These are phyloP conservation scores for Champsocephalus gunnari DNA, from an alignment of 2,797 vertebrate species.

Conservation along the genomic window DNA sequence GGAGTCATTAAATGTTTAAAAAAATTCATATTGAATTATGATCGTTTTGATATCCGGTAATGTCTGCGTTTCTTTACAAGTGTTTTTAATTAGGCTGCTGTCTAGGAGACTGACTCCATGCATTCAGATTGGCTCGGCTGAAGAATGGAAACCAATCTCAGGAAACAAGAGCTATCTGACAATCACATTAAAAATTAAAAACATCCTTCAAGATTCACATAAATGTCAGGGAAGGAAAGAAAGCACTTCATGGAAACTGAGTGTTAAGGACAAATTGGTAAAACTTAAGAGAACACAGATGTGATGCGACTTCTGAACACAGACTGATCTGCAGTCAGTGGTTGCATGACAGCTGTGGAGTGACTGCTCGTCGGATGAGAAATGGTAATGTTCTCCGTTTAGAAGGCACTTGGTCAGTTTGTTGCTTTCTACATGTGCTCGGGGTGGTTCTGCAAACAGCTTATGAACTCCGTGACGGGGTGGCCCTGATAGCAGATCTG, in stretches of 20 bases:
- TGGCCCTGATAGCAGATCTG: slow-evolving; percentile 91
- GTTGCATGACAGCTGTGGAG: slow-evolving; percentile 46
- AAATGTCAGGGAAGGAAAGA: slow-evolving; percentile 10
- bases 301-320: slow-evolving; percentile 16
- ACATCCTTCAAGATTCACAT: slow-evolving; percentile 42
- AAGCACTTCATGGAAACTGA: slow-evolving; percentile 32
- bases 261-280: slow-evolving; percentile 40
- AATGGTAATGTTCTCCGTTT: slow-evolving; percentile 42
- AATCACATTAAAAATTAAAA: neutral
- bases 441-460: slow-evolving; percentile 95
- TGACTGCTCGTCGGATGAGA: slow-evolving; percentile 22
- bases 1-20: slow-evolving; percentile 1
- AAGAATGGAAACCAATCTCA: slow-evolving; percentile 9
- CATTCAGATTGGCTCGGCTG: slow-evolving; percentile 36
- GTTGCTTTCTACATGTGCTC: slow-evolving; percentile 88
- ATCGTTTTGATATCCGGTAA: neutral
- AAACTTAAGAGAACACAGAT: slow-evolving; percentile 20
- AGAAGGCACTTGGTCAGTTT: slow-evolving; percentile 71
- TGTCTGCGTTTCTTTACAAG: slow-evolving; percentile 14
- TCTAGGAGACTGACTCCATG: slow-evolving; percentile 25
- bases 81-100: neutral
- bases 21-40: neutral
- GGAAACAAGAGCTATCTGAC: slow-evolving; percentile 15
- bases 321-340: neutral
- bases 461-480: slow-evolving; percentile 90